Conservation (phyloP, 2,797 vertebrate genomes). For the Gobio occitaniae region DNA sequence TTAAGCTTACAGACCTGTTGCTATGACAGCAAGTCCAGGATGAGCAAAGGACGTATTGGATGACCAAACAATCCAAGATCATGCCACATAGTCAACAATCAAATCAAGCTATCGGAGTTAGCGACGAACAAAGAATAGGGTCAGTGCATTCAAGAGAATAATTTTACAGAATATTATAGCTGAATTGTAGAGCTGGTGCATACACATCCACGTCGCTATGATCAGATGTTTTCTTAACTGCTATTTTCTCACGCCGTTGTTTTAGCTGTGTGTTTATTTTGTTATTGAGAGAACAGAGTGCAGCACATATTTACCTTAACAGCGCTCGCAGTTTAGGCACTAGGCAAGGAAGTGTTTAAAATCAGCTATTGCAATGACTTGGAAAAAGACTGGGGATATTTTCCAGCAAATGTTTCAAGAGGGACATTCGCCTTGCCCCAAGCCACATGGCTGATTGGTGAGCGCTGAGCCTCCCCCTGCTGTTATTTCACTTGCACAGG, state of each 20-base stretch:
- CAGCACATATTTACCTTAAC: neutral
- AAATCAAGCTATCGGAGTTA: no score
- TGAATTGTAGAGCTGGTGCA: neutral
- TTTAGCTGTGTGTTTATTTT: neutral
- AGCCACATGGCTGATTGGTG: slow-evolving; percentile 39
- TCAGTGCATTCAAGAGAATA: neutral
- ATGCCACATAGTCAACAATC: no score
- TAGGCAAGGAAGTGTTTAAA: slow-evolving; percentile 8
- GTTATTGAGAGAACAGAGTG: neutral
- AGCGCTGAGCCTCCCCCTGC: slow-evolving; percentile 20
- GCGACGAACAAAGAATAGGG: no score
- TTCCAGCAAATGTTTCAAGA: slow-evolving; percentile 29
- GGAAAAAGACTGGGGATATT: slow-evolving; percentile 11
- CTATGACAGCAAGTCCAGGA: no score
- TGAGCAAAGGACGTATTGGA: no score
- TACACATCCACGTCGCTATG: neutral
- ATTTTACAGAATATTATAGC: neutral
- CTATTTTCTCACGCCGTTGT: neutral
- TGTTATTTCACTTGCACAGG: slow-evolving; percentile 35
- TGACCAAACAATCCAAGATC: no score
- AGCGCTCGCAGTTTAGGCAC: neutral
- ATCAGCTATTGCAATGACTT: slow-evolving; percentile 16
- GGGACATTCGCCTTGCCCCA: slow-evolving; percentile 33
- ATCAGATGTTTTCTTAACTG: neutral
- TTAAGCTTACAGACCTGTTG: no score